Evolutionary conservation across 2,797 vertebrate species (phyloP), one percentile per base, ranked within the genome.

Genomic region (Rhodeus uyekii): DNA sequence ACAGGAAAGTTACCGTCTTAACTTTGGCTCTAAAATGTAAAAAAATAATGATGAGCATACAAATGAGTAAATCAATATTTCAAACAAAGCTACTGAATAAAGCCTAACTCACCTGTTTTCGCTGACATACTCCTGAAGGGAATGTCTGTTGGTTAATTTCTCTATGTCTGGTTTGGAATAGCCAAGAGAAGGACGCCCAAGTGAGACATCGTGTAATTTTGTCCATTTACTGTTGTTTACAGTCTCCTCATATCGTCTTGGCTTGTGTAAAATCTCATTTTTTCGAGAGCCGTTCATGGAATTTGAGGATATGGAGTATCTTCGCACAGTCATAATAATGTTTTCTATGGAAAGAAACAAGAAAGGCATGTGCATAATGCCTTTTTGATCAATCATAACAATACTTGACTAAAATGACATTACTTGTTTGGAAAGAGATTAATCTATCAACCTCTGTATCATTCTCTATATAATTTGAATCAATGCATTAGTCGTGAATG

Each of bases 1-100:
- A 92, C 80, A 97, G 95, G 89, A 99, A 99, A 18, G 95, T 96
- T 75, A 99, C 96, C 0, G 96, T 95, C 91, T 98, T 99, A 85
- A 96, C 94, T 90, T 97, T 99, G 84, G 92, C 88, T 90, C 98
- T 99, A 83, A 53, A 92, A 88, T 13, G 58, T 71, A 5, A 81
- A 58, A 18, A 7, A 76, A 4, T n/a, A 73, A 12, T 14, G 0
- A 58, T 50, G 14, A 68, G 55, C 9, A 34, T 6, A 8, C 27
- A 8, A 34, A 13, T 73, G 4, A 53, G 6, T n/a, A 46, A 46
- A 2, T 73, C 34, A n/a, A 36, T 9, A n/a, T 14, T 73, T 53
- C 27, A 73, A 60, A 29, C 27, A 60, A 29, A 60, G 13, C 58
- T 34, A 24, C n/a, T 68, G 12, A 36, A 48, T 32, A 18, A 38